phyloP scores from a whole-genome alignment of 1,140 invertebrate genomes.

The Odontomachus brunneus region DNA sequence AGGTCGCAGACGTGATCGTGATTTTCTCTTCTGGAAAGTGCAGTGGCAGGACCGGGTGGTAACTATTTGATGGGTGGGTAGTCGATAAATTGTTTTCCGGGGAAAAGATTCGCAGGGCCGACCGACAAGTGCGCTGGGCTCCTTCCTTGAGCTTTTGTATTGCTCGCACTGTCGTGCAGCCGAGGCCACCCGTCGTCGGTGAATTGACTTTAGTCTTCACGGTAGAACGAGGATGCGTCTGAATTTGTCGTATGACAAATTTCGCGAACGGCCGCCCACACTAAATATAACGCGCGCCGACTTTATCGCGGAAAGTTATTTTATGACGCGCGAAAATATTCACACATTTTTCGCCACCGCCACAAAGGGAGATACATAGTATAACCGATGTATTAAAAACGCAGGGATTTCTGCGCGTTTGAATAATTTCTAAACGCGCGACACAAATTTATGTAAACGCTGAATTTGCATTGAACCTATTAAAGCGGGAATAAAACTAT shows the following conservation, averaged over 20 bases:
- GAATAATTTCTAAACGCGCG: neutral
- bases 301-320: conserved; percentile 25
- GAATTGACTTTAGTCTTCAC: conserved; percentile 38
- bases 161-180: neutral
- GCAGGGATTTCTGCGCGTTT: neutral
- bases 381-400: conserved; percentile 1
- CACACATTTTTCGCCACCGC: neutral
- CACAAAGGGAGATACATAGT: neutral
- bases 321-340: conserved; percentile 20
- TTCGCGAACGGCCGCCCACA: neutral
- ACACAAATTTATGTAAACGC: neutral
- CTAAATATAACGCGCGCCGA: neutral
- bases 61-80: conserved; percentile 37
- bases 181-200: no score
- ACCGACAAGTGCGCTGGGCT: neutral
- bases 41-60: conserved; percentile 31
- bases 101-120: conserved; percentile 14
- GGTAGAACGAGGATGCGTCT: neutral
- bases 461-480: neutral
- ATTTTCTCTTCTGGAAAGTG: conserved; percentile 60
- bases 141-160: neutral
- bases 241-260: conserved; percentile 1
- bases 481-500: neutral
- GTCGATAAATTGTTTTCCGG: conserved; percentile 48
- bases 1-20: conserved; percentile 60